Base-by-base conservation (phyloP, 2,113 vertebrate species). In the Amia ocellicauda region DNA sequence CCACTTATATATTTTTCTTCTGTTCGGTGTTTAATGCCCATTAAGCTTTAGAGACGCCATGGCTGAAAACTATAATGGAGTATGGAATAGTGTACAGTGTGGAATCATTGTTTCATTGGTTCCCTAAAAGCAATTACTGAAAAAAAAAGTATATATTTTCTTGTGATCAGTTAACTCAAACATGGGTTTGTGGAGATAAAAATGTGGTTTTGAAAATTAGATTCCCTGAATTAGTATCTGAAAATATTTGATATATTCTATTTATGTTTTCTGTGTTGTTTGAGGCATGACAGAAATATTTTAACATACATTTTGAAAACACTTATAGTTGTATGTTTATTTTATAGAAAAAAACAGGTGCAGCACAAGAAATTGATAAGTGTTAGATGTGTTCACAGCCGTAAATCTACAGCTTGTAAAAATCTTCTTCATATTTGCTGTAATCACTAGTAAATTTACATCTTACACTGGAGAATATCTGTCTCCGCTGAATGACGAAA, bases 21-120 rank as follows among this genome's bases (percentile, higher is more conserved):
- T 73, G 75, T 79, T 71, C 66, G 1, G 69, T 73, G 79, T 84
- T 88, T 87, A 85, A 87, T 79, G 81, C 78, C 78, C 85, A 86
- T 85, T 89, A 84, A 72, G 81, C 79, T 73, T 77, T 69, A 71
- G 49, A 78, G 76, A 72, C 69, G 71, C 71, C 62, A 74, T 67
- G 69, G 70, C 78, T 57, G 64, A 76, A 69, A 64, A 74, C 73
- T 62, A 62, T 78, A 74, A 79, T 82, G 74, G 78, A 58, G 72
- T 69, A 72, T 67, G 57, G 60, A 28, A 67, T 29, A 60, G 31
- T 7, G 56, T 51, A 54, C 28, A 28, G 31, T 11, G 60, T 45
- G 56, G 56, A 62, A 54, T 53, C 58, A 23, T 26, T 70, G 49
- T 56, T 45, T 67, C 68, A 60, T 49, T 8, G 11, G 64, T 76